phyloP scores from a whole-genome alignment of 2,888 invertebrate species.

The Heliconius ethilla region DNA sequence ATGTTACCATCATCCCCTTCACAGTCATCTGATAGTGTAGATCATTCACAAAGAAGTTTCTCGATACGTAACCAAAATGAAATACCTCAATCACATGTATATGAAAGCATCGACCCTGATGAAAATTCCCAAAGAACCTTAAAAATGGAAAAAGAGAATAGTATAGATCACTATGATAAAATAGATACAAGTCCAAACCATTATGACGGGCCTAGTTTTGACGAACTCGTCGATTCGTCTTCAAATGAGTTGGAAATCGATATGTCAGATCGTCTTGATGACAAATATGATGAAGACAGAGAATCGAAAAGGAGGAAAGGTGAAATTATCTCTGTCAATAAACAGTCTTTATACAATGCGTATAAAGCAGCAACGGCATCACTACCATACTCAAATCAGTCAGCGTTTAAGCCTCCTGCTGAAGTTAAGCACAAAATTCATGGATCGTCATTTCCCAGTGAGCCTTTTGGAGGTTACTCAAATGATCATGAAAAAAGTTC shows the following conservation, averaged over 20 bases:
- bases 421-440: conserved; percentile 83
- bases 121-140: conserved; percentile 48
- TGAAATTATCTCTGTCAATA: conserved; percentile 76
- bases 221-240: conserved; percentile 89
- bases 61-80: conserved; percentile 67
- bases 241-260: conserved; percentile 90
- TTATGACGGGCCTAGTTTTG: conserved; percentile 88
- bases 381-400: conserved; percentile 87
- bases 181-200: conserved; percentile 80
- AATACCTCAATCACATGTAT: conserved; percentile 57
- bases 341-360: conserved; percentile 80
- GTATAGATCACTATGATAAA: conserved; percentile 67
- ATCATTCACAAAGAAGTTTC: conserved; percentile 85
- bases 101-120: conserved; percentile 52
- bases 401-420: conserved; percentile 90
- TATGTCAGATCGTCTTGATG: conserved; percentile 87
- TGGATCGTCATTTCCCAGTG: conserved; percentile 79
- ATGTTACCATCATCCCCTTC: conserved; percentile 86
- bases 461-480: conserved; percentile 89
- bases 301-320: conserved; percentile 77
- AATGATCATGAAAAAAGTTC: conserved; percentile 75
- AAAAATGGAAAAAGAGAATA: conserved; percentile 63
- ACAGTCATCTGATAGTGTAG: conserved; percentile 83
- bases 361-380: conserved; percentile 81
- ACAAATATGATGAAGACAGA: conserved; percentile 83